Evolutionary conservation across 1,140 invertebrate species (phyloP).

Genomic region (Drosophila micromelanica): DNA sequence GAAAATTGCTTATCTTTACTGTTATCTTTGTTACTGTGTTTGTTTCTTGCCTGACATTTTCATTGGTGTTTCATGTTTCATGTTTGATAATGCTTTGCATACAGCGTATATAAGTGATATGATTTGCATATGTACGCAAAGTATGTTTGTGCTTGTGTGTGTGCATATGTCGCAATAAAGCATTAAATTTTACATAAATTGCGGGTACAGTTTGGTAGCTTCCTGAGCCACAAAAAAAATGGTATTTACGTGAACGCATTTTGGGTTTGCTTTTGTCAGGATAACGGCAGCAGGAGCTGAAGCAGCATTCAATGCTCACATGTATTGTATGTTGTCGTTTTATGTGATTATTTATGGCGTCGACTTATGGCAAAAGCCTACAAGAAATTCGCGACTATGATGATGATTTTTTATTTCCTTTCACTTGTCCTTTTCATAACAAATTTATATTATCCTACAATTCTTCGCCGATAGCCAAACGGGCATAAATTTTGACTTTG

Average conservation of each 20-base stretch:
- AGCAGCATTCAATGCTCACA: slow-evolving; percentile 38
- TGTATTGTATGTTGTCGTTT: slow-evolving; percentile 63
- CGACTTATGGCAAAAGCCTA: slow-evolving; percentile 25
- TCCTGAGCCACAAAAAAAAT: slow-evolving; percentile 47
- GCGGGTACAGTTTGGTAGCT: slow-evolving; percentile 59
- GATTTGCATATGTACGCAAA: slow-evolving; percentile 68
- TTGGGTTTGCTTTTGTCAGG: slow-evolving; percentile 42
- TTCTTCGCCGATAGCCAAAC: slow-evolving; percentile 22
- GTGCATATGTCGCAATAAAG: slow-evolving; percentile 68
- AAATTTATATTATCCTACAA: slow-evolving; percentile 59
- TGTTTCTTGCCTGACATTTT: slow-evolving; percentile 66
- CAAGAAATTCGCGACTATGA: slow-evolving; percentile 45
- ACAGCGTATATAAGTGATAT: slow-evolving; percentile 76
- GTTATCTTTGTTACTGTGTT: slow-evolving; percentile 54
- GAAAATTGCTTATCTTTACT: slow-evolving; percentile 71
- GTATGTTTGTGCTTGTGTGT: slow-evolving; percentile 18
- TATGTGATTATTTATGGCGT: slow-evolving; percentile 76
- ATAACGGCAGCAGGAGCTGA: slow-evolving; percentile 1
- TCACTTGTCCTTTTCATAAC: slow-evolving; percentile 46
- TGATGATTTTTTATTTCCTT: slow-evolving; percentile 32
- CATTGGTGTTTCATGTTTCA: slow-evolving; percentile 81
- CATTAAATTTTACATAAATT: slow-evolving; percentile 79
- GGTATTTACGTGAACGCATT: slow-evolving; percentile 36
- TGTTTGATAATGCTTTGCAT: slow-evolving; percentile 76
- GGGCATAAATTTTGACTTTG: slow-evolving; percentile 62